Conservation (phyloP, 2,797 vertebrate species). For the Cygnus olor region DNA sequence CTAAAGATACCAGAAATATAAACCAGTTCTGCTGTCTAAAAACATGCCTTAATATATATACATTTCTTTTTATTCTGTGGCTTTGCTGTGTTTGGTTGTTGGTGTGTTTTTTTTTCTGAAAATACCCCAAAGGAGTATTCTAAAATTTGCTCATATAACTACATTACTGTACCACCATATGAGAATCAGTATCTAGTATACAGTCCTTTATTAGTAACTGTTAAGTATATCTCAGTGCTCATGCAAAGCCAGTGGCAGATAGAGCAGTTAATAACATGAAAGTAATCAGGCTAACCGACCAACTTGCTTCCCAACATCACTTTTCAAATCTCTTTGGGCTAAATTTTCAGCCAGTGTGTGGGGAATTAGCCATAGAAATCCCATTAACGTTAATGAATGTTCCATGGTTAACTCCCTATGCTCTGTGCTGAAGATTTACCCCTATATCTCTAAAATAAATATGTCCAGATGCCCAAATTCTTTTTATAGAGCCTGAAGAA, state of each 20-base stretch:
- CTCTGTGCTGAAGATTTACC: constrained; percentile 56
- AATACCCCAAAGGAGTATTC: not conserved
- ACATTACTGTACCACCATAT: not conserved
- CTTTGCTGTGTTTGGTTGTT: not conserved
- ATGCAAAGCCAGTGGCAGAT: constrained; percentile 43
- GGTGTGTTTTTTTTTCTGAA: not conserved
- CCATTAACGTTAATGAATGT: constrained; percentile 68
- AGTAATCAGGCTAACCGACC: constrained; percentile 52
- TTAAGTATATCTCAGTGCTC: constrained; percentile 25
- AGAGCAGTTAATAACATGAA: constrained; percentile 60
- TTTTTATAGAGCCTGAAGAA: constrained; percentile 58
- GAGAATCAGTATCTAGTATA: not conserved
- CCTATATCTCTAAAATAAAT: constrained; percentile 69
- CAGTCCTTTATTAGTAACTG: constrained; percentile 27
- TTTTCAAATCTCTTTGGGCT: constrained; percentile 71
- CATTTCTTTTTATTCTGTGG: not conserved
- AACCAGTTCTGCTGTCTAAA: not conserved
- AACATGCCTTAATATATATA: not conserved
- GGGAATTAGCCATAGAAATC: constrained; percentile 71
- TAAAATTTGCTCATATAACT: not conserved
- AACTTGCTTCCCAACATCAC: constrained; percentile 63
- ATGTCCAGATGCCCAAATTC: constrained; percentile 47
- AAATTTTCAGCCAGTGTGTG: constrained; percentile 69
- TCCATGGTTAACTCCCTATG: constrained; percentile 60
- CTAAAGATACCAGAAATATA: not conserved